Evolutionary conservation across 2,113 vertebrate species (phyloP), one percentile per base, ranked within the genome.

Genomic region (Eulacestoma nigropectus): DNA sequence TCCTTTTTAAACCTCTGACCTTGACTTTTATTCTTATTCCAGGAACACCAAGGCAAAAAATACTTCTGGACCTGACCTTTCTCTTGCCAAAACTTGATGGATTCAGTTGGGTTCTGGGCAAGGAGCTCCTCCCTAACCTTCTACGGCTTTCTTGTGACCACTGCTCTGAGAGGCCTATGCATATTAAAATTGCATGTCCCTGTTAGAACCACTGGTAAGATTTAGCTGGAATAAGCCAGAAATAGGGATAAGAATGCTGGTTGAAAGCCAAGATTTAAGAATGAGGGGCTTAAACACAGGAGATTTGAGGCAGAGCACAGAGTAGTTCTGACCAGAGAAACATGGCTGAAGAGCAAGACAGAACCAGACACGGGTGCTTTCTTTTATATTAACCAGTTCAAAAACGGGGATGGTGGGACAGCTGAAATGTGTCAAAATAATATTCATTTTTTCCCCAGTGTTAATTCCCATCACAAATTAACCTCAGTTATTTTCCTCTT

Each of bases 391-490:
- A 84, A 47, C 2, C 15, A 70, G 50, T 42, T 91, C 16, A 55
- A 33, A 94, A 75, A 90, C n/a, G 16, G 21, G 20, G 20, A n/a
- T 39, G 47, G 53, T 57, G 72, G 56, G 52, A 72, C 53, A 83
- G 47, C 29, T 77, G 77, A 94, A 84, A 68, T 47, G 5, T 52
- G 64, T 81, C 56, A 64, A 87, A 53, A 32, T 62, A 79, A 64
- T 57, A 68, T 73, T 92, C 29, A 56, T 59, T 85, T 89, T 44
- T 5, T 3, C 22, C 35, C 55, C 20, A 11, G 0, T n/a, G 47
- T 78, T 93, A 90, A 90, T 76, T 80, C 59, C 59, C 65, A 73
- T 13, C 30, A 73, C 77, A 93, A 96, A 94, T 92, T 90, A 93
- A 81, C 47, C 75, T 87, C 69, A 62, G 49, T 6, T 41, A 37